Evolutionary conservation across 1,140 invertebrate species (phyloP).

Genomic region (Camponotus vicinus): DNA sequence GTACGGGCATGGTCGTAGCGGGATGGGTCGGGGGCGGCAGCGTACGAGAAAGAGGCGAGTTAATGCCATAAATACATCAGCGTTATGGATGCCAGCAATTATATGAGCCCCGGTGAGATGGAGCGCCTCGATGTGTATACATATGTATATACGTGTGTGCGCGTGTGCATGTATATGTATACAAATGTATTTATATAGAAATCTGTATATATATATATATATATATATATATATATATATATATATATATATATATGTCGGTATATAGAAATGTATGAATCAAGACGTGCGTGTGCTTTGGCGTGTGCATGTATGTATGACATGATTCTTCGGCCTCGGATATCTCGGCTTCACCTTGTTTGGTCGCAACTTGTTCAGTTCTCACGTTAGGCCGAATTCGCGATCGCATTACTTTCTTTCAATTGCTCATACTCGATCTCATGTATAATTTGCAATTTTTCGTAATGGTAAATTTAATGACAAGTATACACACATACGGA

Average conservation of each 20-base stretch:
- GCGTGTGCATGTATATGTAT: constrained; percentile 55
- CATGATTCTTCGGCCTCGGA: constrained; percentile 77
- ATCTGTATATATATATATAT: neutral
- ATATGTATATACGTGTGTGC: constrained; percentile 44
- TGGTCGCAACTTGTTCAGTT: constrained; percentile 80
- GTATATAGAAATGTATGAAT: constrained; percentile 13
- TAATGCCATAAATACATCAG: constrained; percentile 86
- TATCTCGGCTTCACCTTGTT: constrained; percentile 74
- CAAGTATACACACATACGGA: too few species aligned
- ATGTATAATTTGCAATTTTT: neutral
- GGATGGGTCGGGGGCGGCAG: constrained; percentile 73
- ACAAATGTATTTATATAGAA: constrained; percentile 59
- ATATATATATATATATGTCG: neutral
- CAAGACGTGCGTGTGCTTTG: neutral
- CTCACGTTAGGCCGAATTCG: constrained; percentile 81
- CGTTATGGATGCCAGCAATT: constrained; percentile 86
- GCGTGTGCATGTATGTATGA: constrained; percentile 61
- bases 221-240: too few species aligned
- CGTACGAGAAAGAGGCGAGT: constrained; percentile 84
- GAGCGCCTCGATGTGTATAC: constrained; percentile 76
- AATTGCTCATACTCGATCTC: constrained; percentile 47
- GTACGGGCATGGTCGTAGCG: constrained; percentile 76
- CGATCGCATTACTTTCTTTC: constrained; percentile 80
- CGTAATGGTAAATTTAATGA: neutral
- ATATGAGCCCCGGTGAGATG: constrained; percentile 84